Percentiles rank a stretch among this genome's conserved stretches.
Evolutionary conservation across 2,888 invertebrate species (phyloP).

Genomic region (Andrena hattorfiana): DNA sequence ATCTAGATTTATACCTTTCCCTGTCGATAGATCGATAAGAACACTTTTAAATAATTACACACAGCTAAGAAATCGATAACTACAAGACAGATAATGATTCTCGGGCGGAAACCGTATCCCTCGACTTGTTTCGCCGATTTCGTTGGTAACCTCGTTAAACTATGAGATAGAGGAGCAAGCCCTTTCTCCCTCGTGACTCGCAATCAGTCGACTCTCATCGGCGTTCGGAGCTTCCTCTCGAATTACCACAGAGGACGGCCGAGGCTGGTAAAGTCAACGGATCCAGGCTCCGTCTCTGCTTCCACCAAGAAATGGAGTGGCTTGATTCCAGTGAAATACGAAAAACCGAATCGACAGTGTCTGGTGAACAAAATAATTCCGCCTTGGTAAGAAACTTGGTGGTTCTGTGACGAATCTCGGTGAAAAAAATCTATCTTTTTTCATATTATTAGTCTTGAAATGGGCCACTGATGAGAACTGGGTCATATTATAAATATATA

Average conservation of each 20-base stretch:
- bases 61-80: constrained; percentile 14
- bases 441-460: too few relatives aligned
- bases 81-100: constrained; percentile 27
- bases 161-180: constrained; percentile 43
- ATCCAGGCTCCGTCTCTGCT: constrained; percentile 12
- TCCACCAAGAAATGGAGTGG: constrained; percentile 6
- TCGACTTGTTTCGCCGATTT: constrained; percentile 60
- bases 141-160: constrained; percentile 63
- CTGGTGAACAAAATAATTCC: too few relatives aligned
- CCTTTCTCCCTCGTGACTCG: constrained; percentile 62
- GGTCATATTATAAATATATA: too few relatives aligned
- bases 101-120: constrained; percentile 32
- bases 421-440: too few relatives aligned
- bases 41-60: constrained; percentile 2
- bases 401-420: too few relatives aligned
- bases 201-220: constrained; percentile 67
- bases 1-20: too few relatives aligned
- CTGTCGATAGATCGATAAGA: not conserved
- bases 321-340: not conserved
- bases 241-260: constrained; percentile 60
- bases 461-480: too few relatives aligned
- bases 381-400: too few relatives aligned
- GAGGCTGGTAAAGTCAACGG: constrained; percentile 48
- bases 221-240: constrained; percentile 63
- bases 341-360: not conserved